Evolutionary conservation across 1,140 invertebrate species (phyloP).

Genomic region (Anoplophora glabripennis): DNA sequence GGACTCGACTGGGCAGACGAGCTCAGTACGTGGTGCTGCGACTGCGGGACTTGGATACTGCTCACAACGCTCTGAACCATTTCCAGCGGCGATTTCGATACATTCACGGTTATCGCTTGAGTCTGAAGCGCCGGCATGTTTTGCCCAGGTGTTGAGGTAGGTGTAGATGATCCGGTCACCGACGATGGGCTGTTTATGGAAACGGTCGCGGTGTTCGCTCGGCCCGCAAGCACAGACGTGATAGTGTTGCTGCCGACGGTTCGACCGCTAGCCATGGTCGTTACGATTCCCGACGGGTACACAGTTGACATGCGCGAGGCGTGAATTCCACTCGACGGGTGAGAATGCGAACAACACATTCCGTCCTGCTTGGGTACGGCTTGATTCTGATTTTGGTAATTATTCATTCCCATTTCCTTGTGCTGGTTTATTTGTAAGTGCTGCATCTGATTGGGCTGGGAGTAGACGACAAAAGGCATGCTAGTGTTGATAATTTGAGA

Average conservation of each 20-base stretch:
- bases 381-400: slow-evolving; percentile 7
- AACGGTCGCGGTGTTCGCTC: slow-evolving; percentile 70
- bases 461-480: slow-evolving; percentile 5
- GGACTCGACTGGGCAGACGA: slow-evolving; percentile 34
- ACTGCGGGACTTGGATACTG: slow-evolving; percentile 65
- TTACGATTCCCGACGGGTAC: slow-evolving; percentile 51
- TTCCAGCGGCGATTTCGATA: slow-evolving; percentile 70
- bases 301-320: too few species aligned
- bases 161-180: slow-evolving; percentile 49
- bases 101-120: slow-evolving; percentile 33
- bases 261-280: slow-evolving; percentile 72
- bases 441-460: slow-evolving; percentile 10
- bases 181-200: slow-evolving; percentile 64
- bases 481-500: slow-evolving; percentile 2
- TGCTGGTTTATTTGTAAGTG: too few species aligned
- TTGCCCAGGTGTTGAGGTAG: slow-evolving; percentile 52
- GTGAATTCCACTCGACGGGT: slow-evolving; percentile 9
- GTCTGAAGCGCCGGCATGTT: slow-evolving; percentile 49
- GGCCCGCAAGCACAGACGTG: slow-evolving; percentile 71
- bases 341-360: slow-evolving; percentile 21
- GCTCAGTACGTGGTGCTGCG: slow-evolving; percentile 35
- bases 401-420: too few species aligned
- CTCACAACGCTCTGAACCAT: slow-evolving; percentile 80
- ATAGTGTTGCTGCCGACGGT: slow-evolving; percentile 69
- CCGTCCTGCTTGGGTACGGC: slow-evolving; percentile 13